Conservation (phyloP, 2,888 invertebrate species). For the Idaea aversata region DNA sequence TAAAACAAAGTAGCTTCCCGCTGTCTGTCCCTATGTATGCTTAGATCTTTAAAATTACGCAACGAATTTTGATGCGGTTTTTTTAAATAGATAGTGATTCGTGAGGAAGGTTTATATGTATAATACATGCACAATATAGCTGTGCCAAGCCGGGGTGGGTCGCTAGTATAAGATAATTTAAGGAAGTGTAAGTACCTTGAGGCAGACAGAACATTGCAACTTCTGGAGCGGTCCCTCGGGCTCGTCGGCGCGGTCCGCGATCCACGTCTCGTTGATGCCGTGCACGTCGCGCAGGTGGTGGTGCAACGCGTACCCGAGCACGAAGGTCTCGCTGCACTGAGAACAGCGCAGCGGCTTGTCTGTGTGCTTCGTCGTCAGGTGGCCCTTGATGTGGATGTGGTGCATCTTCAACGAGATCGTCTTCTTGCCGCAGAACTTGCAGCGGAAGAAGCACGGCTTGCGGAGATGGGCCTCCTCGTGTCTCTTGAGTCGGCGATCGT, state of each 20-base stretch:
- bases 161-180: neutral
- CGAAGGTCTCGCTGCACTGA: slow-evolving; percentile 64
- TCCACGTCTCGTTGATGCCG: slow-evolving; percentile 66
- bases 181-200: slow-evolving; percentile 43
- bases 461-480: slow-evolving; percentile 68
- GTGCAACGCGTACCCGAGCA: slow-evolving; percentile 66
- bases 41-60: too few species aligned
- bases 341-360: slow-evolving; percentile 67
- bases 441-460: slow-evolving; percentile 69
- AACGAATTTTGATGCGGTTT: too few species aligned
- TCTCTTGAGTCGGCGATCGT: slow-evolving; percentile 54
- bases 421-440: slow-evolving; percentile 73
- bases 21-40: too few species aligned
- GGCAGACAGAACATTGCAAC: slow-evolving; percentile 71
- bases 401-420: slow-evolving; percentile 64
- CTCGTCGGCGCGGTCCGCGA: slow-evolving; percentile 56
- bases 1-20: too few species aligned
- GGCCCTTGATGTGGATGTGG: slow-evolving; percentile 65
- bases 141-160: too few species aligned
- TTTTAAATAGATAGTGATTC: too few species aligned
- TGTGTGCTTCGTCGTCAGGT: slow-evolving; percentile 62
- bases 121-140: too few species aligned
- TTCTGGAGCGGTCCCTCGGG: slow-evolving; percentile 63
- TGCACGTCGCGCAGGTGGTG: slow-evolving; percentile 68
- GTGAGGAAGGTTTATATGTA: too few species aligned